Percentiles rank a stretch among this genome's conserved stretches.
Conservation (phyloP, 2,113 vertebrate genomes). For the Mellivora capensis region DNA sequence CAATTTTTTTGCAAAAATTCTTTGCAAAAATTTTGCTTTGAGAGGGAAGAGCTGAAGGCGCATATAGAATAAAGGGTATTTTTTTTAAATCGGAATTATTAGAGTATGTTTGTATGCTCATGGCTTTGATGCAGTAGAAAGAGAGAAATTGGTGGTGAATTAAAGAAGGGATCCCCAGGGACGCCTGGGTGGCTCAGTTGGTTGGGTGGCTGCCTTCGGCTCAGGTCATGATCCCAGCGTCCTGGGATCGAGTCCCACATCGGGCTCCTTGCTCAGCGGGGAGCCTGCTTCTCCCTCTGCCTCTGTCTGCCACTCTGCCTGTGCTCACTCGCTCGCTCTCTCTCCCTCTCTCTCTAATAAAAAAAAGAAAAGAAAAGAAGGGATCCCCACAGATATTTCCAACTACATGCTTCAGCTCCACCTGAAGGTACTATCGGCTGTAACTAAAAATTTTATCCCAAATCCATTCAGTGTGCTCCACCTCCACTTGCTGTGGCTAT, state of each 20-base stretch:
- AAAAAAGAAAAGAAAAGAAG: too few species aligned
- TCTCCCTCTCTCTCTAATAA: too few species aligned
- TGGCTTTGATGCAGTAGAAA: background rate
- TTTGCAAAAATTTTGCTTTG: background rate
- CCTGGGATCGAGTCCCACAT: too few species aligned
- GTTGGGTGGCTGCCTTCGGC: too few species aligned
- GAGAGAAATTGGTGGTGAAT: background rate
- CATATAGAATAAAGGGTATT: background rate
- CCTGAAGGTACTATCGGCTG: background rate
- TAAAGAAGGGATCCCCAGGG: background rate
- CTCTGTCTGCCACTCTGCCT: too few species aligned
- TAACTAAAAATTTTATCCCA: background rate
- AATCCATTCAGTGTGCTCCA: background rate
- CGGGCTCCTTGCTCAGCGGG: too few species aligned
- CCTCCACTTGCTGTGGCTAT: background rate
- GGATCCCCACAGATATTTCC: background rate
- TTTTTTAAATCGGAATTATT: background rate
- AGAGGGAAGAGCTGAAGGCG: background rate
- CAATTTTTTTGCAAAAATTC: background rate
- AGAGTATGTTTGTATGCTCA: background rate
- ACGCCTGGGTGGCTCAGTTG: too few species aligned
- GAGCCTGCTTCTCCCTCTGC: too few species aligned
- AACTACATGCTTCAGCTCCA: background rate
- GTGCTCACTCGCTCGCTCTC: too few species aligned
- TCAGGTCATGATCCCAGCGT: too few species aligned